Percentiles rank a stretch among this genome's conserved stretches.
phyloP scores from a whole-genome alignment of 2,797 vertebrate genomes.

The Alosa sapidissima region DNA sequence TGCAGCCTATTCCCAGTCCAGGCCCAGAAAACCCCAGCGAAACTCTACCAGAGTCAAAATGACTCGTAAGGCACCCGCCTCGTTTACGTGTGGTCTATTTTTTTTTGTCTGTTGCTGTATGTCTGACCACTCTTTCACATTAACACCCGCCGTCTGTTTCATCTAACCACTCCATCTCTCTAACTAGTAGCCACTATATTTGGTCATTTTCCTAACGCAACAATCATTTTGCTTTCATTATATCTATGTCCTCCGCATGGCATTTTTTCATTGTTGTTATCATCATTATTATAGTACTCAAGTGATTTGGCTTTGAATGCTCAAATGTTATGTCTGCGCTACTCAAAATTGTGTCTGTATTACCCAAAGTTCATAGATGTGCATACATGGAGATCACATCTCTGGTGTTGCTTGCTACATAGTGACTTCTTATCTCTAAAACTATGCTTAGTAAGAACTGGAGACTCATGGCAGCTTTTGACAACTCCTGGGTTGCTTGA shows the following conservation, averaged over 20 bases:
- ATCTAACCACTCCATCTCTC: not conserved
- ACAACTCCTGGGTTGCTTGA: not conserved
- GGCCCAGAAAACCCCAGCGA: conserved; percentile 67
- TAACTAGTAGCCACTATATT: not conserved
- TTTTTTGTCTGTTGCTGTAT: not conserved
- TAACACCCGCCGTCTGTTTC: not conserved
- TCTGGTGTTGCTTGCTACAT: not conserved
- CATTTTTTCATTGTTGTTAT: not conserved
- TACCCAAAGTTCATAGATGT: not conserved
- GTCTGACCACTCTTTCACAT: not conserved
- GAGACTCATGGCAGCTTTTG: not conserved
- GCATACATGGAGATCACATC: not conserved
- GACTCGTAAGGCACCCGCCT: conserved; percentile 73
- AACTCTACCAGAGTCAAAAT: conserved; percentile 72
- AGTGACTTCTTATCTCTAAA: not conserved
- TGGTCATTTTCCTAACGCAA: not conserved
- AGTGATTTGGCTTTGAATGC: not conserved
- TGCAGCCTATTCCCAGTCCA: conserved; percentile 70
- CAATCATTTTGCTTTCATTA: not conserved
- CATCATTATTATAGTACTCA: not conserved
- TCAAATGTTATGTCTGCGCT: not conserved
- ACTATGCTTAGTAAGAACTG: not conserved
- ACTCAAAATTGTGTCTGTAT: not conserved
- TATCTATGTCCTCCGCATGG: not conserved
- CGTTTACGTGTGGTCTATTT: not conserved